Conservation (phyloP, 2,888 invertebrate species). For the Parnassius glacialis region DNA sequence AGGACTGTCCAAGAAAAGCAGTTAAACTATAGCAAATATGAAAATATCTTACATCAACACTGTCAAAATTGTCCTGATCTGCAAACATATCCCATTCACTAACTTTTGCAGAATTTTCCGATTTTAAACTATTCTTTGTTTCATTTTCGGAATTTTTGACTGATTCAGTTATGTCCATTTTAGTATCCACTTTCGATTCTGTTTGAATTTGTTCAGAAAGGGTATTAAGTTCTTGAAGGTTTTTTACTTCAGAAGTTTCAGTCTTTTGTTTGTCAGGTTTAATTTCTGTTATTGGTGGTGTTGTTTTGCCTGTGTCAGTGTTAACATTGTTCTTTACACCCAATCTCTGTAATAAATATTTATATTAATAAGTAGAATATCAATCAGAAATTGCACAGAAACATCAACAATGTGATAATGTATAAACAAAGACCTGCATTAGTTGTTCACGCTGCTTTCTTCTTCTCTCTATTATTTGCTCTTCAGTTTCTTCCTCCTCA, state of each 20-base stretch:
- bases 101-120: constrained; percentile 70
- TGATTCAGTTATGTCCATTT: constrained; percentile 19
- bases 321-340: constrained; percentile 8
- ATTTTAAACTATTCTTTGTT: constrained; percentile 34
- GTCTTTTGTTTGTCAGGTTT: constrained; percentile 8
- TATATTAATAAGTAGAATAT: background rate
- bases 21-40: background rate
- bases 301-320: constrained; percentile 13
- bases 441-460: constrained; percentile 94
- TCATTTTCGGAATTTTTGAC: constrained; percentile 34
- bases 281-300: constrained; percentile 20
- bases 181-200: constrained; percentile 17
- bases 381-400: no score
- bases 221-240: constrained; percentile 19
- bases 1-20: background rate
- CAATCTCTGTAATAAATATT: constrained; percentile 7
- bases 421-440: constrained; percentile 80
- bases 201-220: constrained; percentile 22
- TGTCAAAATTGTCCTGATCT: constrained; percentile 91
- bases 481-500: constrained; percentile 95
- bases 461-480: constrained; percentile 93
- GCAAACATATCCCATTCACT: constrained; percentile 96
- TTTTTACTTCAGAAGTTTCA: constrained; percentile 25
- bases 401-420: background rate
- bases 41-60: constrained; percentile 55